Conservation (phyloP, 2,797 vertebrate species). For the Urophycis tenuis region DNA sequence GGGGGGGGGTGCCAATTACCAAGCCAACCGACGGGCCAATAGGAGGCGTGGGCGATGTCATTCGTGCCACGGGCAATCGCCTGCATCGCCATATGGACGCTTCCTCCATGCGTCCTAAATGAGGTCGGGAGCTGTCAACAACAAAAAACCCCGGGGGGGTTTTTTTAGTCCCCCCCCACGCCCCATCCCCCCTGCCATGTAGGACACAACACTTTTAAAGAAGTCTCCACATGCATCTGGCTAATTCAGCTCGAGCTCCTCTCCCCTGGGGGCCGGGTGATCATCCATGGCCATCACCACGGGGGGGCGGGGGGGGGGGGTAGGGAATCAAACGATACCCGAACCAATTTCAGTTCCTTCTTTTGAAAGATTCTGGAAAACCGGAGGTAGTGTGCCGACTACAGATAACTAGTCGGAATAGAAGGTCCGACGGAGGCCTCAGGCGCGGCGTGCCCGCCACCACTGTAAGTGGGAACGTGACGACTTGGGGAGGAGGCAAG, state of each 20-base stretch:
- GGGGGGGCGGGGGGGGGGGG: too few relatives aligned
- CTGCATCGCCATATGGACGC: conserved; percentile 13
- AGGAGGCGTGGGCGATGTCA: neutral
- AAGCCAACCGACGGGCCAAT: conserved; percentile 3
- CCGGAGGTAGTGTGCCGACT: too few relatives aligned
- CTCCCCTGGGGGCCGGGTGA: neutral
- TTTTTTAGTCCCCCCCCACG: neutral
- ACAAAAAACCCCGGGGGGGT: neutral
- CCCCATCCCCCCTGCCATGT: neutral
- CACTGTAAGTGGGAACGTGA: too few relatives aligned
- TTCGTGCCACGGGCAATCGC: neutral
- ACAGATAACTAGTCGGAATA: too few relatives aligned
- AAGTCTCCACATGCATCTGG: neutral
- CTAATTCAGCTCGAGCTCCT: neutral
- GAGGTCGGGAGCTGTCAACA: conserved; percentile 19
- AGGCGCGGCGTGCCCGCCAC: too few relatives aligned
- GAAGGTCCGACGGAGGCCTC: too few relatives aligned
- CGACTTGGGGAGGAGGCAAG: too few relatives aligned
- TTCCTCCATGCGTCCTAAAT: conserved; percentile 8
- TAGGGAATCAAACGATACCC: too few relatives aligned
- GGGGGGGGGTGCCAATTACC: neutral
- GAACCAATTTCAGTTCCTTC: too few relatives aligned
- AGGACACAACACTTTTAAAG: neutral
- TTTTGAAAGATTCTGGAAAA: neutral
- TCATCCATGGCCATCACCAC: neutral